phyloP scores from a whole-genome alignment of 2,797 vertebrate genomes.

The Bovichtus diacanthus region DNA sequence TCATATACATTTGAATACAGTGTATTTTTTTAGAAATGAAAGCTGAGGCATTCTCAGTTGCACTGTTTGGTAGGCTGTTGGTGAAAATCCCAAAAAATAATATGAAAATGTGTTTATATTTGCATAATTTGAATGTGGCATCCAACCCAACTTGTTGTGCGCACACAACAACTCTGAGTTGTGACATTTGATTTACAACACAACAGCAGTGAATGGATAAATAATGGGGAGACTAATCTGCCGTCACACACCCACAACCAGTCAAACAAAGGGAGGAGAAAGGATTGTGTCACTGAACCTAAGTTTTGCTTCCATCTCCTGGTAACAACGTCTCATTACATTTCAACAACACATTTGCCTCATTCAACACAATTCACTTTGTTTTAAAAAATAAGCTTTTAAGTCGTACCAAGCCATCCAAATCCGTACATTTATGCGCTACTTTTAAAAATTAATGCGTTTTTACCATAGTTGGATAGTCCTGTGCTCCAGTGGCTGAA shows the following conservation, averaged over 20 bases:
- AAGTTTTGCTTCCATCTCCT: slow-evolving; percentile 76
- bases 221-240: not conserved
- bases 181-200: not conserved
- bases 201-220: not conserved
- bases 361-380: not conserved
- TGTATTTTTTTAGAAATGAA: not conserved
- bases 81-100: not conserved
- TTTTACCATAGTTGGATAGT: not conserved
- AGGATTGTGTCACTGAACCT: slow-evolving; percentile 16
- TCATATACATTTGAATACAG: not conserved
- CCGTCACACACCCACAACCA: slow-evolving; percentile 21
- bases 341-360: not conserved
- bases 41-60: not conserved
- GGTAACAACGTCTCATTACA: slow-evolving; percentile 52
- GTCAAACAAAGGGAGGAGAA: not conserved
- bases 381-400: not conserved
- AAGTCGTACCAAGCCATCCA: not conserved
- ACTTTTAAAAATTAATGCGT: not conserved
- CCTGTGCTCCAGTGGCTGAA: not conserved
- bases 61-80: not conserved
- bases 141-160: not conserved
- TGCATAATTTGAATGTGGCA: not conserved
- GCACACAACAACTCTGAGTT: not conserved
- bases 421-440: slow-evolving; percentile 10
- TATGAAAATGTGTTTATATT: not conserved